A percentile compares a stretch with the other conserved stretches of the same genome.
Conservation (phyloP, 2,888 invertebrate genomes). For the Ichneumoninae sp. region DNA sequence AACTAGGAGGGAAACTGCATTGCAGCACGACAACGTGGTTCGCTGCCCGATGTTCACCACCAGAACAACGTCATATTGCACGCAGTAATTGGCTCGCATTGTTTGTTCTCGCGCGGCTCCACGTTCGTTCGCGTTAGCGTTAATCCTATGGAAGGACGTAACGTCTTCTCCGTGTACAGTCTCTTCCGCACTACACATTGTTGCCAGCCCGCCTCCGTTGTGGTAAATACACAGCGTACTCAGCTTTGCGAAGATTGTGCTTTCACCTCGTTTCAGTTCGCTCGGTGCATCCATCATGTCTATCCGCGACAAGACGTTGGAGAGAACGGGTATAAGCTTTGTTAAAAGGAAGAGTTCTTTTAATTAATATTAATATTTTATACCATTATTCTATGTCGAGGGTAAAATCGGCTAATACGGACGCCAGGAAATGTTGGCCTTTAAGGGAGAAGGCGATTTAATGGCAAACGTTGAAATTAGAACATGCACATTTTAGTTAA, state of each 20-base stretch:
- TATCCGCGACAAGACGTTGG: neutral
- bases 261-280: constrained; percentile 47
- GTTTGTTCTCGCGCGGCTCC: constrained; percentile 71
- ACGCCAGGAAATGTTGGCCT: too few relatives aligned
- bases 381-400: too few relatives aligned
- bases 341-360: too few relatives aligned
- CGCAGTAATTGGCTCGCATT: constrained; percentile 75
- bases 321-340: neutral
- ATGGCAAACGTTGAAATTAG: too few relatives aligned
- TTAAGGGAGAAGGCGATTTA: too few relatives aligned
- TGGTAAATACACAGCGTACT: neutral
- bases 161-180: constrained; percentile 69
- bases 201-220: neutral
- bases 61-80: constrained; percentile 71
- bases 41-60: constrained; percentile 57
- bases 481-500: too few relatives aligned
- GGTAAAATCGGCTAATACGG: too few relatives aligned
- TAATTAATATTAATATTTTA: too few relatives aligned
- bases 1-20: constrained; percentile 49
- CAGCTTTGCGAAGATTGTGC: neutral
- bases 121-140: constrained; percentile 30
- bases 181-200: neutral
- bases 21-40: constrained; percentile 26
- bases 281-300: constrained; percentile 31
- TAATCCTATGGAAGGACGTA: constrained; percentile 42